phyloP scores from a whole-genome alignment of 1,140 invertebrate genomes.

The Drosophila albomicans region DNA sequence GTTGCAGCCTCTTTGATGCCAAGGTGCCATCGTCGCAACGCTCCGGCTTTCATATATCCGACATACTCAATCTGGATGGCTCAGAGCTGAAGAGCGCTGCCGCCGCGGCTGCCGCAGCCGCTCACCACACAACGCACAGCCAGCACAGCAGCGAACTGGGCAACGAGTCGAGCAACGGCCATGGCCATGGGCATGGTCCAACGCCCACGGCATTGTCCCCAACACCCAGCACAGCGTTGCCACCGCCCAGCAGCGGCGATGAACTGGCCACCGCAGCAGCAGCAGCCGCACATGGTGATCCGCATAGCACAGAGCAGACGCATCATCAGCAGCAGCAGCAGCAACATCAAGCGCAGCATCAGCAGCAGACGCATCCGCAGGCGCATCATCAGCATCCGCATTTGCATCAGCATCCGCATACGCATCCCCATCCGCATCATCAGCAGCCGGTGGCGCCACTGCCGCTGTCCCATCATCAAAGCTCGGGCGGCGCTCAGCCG shows the following conservation, averaged over 20 bases:
- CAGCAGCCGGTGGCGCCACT: conserved; percentile 46
- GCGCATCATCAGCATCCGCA: conserved; percentile 26
- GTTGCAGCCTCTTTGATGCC: conserved; percentile 78
- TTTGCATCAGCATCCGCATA: conserved; percentile 43
- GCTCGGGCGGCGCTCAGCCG: conserved; percentile 29
- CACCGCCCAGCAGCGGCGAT: conserved; percentile 30
- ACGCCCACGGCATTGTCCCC: conserved; percentile 60
- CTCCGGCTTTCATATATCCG: conserved; percentile 91
- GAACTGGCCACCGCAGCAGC: conserved; percentile 31
- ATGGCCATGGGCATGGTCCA: conserved; percentile 44
- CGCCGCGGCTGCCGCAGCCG: conserved; percentile 59
- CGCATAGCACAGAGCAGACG: conserved; percentile 63
- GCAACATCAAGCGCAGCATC: conserved; percentile 35
- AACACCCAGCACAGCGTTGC: conserved; percentile 48
- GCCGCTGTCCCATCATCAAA: conserved; percentile 53
- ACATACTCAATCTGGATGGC: conserved; percentile 90
- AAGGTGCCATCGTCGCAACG: conserved; percentile 85
- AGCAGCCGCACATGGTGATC: conserved; percentile 44
- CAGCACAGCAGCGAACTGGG: conserved; percentile 62
- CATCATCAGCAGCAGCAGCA: conserved; percentile 43
- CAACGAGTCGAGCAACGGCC: conserved; percentile 28
- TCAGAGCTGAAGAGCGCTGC: conserved; percentile 78
- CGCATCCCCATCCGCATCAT: conserved; percentile 44
- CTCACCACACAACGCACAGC: conserved; percentile 38
- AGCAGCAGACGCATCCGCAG: conserved; percentile 32